These are phyloP conservation scores for Perizoma affinitatum DNA, from an alignment of 2,888 invertebrate genomes.

Conservation along the genomic window DNA sequence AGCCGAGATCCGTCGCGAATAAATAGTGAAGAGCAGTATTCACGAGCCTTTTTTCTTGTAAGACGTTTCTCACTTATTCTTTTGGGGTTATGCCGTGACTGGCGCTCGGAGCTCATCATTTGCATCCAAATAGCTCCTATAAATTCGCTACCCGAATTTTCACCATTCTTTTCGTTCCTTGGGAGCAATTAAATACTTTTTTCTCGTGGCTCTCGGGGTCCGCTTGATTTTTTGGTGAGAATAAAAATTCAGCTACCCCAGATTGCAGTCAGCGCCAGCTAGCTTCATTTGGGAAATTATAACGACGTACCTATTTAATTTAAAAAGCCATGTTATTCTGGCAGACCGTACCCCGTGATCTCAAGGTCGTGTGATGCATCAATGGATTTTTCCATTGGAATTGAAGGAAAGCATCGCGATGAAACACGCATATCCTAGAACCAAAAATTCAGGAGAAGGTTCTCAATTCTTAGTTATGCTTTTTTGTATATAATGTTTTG, in stretches of 20 bases:
- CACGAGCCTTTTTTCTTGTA: constrained; percentile 70
- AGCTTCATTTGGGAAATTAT: constrained; percentile 71
- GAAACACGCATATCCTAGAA: too few relatives aligned
- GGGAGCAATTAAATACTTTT: constrained; percentile 83
- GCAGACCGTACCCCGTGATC: too few relatives aligned
- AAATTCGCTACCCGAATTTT: constrained; percentile 82
- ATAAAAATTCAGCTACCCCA: constrained; percentile 67
- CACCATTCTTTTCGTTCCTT: constrained; percentile 77
- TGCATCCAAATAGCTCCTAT: constrained; percentile 83
- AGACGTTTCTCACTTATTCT: constrained; percentile 81
- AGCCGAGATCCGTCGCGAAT: constrained; percentile 60
- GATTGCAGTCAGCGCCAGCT: constrained; percentile 67
- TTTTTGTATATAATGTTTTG: too few relatives aligned
- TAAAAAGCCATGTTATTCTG: too few relatives aligned
- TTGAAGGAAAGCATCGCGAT: too few relatives aligned
- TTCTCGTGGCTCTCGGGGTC: constrained; percentile 60
- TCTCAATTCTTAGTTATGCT: too few relatives aligned
- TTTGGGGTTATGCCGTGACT: constrained; percentile 73
- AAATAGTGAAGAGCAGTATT: constrained; percentile 68
- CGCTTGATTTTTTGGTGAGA: constrained; percentile 69
- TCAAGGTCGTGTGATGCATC: too few relatives aligned
- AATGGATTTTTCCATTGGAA: too few relatives aligned
- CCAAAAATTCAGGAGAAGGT: too few relatives aligned
- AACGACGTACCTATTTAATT: constrained; percentile 47
- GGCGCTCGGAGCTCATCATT: constrained; percentile 77